Conservation (phyloP, 2,888 invertebrate genomes). For the Drosophila nigricruria region DNA sequence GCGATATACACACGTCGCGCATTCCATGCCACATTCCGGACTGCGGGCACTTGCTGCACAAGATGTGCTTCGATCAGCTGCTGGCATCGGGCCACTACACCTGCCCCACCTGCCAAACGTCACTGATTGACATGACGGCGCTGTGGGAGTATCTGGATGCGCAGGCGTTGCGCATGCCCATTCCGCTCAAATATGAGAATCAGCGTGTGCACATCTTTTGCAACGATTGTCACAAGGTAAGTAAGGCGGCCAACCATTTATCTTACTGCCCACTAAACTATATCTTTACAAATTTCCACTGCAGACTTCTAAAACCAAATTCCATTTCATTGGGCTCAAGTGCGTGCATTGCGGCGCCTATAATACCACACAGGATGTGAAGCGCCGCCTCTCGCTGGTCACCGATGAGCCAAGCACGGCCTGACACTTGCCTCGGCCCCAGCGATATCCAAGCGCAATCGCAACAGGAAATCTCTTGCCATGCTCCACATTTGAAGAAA, state of each 20-base stretch:
- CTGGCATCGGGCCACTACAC: conserved; percentile 91
- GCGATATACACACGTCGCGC: conserved; percentile 96
- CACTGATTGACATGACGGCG: conserved; percentile 94
- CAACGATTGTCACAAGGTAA: conserved; percentile 95
- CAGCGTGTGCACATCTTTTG: conserved; percentile 93
- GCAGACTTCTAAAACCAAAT: conserved; percentile 92
- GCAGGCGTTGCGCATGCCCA: conserved; percentile 92
- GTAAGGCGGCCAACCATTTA: conserved; percentile 35
- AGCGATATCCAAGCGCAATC: conserved; percentile 40
- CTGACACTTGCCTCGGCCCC: conserved; percentile 59
- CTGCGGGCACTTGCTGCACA: conserved; percentile 95
- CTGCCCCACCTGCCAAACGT: conserved; percentile 95
- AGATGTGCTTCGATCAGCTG: conserved; percentile 93
- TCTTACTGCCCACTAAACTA: too few species aligned
- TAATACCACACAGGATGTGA: conserved; percentile 92
- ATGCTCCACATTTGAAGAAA: conserved; percentile 67
- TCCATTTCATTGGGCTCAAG: conserved; percentile 95
- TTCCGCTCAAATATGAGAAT: conserved; percentile 93
- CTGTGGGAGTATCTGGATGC: conserved; percentile 91
- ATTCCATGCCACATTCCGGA: conserved; percentile 95
- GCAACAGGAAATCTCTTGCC: conserved; percentile 77
- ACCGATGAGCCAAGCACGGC: conserved; percentile 83
- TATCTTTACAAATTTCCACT: conserved; percentile 63
- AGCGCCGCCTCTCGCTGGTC: conserved; percentile 83
- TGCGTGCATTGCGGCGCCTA: conserved; percentile 95